Conservation (phyloP, 2,888 invertebrate genomes). For the Tachina lurida region DNA sequence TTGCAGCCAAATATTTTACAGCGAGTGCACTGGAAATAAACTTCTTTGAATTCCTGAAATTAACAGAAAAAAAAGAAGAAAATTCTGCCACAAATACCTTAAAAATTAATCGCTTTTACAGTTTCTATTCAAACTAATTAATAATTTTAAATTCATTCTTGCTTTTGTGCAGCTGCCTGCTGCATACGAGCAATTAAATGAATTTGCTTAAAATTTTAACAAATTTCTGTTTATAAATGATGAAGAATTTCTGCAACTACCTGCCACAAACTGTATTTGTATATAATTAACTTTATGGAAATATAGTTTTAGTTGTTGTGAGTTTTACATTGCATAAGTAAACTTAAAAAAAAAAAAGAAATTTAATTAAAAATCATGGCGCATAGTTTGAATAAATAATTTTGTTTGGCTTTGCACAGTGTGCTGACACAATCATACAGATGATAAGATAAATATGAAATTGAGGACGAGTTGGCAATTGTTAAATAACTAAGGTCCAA, state of each 20-base stretch:
- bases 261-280: conserved; percentile 14
- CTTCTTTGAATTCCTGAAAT: not conserved
- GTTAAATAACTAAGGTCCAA: too few relatives aligned
- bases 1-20: not conserved
- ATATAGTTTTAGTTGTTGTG: conserved; percentile 25
- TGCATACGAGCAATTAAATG: not conserved
- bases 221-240: not conserved
- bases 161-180: not conserved
- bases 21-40: not conserved
- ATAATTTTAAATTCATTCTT: not conserved
- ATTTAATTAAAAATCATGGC: conserved; percentile 38
- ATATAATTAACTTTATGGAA: conserved; percentile 39
- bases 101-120: not conserved
- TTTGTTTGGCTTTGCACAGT: conserved; percentile 21
- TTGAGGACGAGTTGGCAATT: not conserved
- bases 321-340: not conserved
- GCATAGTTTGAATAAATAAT: conserved; percentile 45
- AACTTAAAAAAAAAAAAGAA: not conserved
- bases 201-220: not conserved
- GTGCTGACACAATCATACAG: not conserved
- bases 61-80: too few relatives aligned
- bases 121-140: not conserved
- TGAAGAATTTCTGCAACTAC: not conserved
- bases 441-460: not conserved
- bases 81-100: not conserved